Evolutionary conservation across 2,888 invertebrate species (phyloP), one percentile per base, ranked within the genome.

Genomic region (Archaeoteleia sp.): DNA sequence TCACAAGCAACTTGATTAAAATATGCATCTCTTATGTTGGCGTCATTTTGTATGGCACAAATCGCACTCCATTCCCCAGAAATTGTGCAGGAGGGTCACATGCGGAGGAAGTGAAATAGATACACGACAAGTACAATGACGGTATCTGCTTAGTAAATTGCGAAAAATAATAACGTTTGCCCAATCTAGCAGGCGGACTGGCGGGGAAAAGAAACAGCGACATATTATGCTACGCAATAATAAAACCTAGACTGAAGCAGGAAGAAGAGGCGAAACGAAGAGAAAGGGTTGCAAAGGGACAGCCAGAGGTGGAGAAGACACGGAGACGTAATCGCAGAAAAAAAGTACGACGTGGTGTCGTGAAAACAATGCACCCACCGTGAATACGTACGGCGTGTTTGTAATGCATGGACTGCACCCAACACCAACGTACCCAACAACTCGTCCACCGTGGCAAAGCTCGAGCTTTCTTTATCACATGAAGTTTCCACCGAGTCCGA

Each of bases 81-180:
- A 45, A 37, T 35, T 37, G 1, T 17, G 15, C 3, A n/a, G 15
- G 15, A 12, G 17, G 37, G 25, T 25, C 4, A 5, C 39, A 14
- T 39, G 23, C 13, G 42, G 35, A 62, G 40, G 45, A 29, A 49
- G 54, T 39, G 25, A 46, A 67, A 71, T 61, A 71, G 70, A 67
- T 67, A 63, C 55, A 67, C 14, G 60, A 14, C 10, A 37, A 25
- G 34, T 29, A 69, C 70, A 71, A 71, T 70, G 48, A 55, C 71
- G 63, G 75, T 75, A 81, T 80, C 79, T 81, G 78, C 79, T 83
- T 79, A 78, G 79, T 77, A 82, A 79, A 81, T 82, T 79, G 79
- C 78, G 70, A 82, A 79, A 82, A 82, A 81, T 83, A 83, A 83
- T 82, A 79, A 81, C 76, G 80, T 82, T 82, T 79, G 61, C 76